Conservation (phyloP, 92 coral and sea anemone genomes). For the Zoanthus sociatus region DNA sequence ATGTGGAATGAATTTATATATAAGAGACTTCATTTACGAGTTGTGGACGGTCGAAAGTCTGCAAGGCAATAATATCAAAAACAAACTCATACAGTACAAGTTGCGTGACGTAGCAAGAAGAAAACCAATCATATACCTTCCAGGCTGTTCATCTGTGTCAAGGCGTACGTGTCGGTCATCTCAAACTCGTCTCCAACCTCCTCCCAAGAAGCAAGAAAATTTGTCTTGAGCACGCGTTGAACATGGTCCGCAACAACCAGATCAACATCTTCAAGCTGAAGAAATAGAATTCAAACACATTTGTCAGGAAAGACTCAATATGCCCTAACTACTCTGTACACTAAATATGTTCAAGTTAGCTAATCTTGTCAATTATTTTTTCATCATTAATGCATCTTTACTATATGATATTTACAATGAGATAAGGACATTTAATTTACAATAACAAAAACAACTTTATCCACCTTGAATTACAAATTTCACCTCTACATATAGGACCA, state of each 20-base stretch:
- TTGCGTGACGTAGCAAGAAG: background rate
- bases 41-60: no score
- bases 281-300: background rate
- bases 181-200: slow-evolving; percentile 96
- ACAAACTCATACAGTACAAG: background rate
- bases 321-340: background rate
- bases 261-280: slow-evolving; percentile 94
- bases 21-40: no score
- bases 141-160: slow-evolving; percentile 92
- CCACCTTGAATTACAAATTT: no score
- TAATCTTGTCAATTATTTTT: background rate
- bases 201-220: slow-evolving; percentile 99
- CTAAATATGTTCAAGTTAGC: background rate
- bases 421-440: no score
- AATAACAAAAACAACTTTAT: no score
- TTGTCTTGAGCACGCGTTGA: slow-evolving; percentile 89
- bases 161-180: slow-evolving; percentile 96
- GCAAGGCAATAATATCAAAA: no score
- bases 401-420: no score
- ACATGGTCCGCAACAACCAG: slow-evolving; percentile 97
- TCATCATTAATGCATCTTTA: background rate
- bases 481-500: no score
- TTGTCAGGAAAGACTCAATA: background rate
- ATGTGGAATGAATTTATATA: no score
- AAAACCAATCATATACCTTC: slow-evolving; percentile 72